Percentiles rank a stretch among this genome's conserved stretches.
Conservation (phyloP, 2,113 vertebrate species). For the Hymenochirus boettgeri region DNA sequence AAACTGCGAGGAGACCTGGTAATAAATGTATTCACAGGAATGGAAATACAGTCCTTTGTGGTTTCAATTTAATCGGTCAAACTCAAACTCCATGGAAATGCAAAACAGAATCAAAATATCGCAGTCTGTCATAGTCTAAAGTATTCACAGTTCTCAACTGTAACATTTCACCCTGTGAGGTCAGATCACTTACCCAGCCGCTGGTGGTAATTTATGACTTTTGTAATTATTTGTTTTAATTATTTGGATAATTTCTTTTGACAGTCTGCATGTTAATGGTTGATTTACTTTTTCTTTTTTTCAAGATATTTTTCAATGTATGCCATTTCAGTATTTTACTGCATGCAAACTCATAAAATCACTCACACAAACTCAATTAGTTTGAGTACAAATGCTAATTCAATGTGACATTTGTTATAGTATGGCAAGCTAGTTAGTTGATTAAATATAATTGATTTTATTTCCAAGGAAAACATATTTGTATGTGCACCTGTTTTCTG, state of each 20-base stretch:
- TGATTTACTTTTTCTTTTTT: constrained; percentile 13
- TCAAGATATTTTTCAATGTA: constrained; percentile 26
- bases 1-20: background rate
- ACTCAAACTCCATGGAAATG: constrained; percentile 5
- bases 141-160: constrained; percentile 2
- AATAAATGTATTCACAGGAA: constrained; percentile 9
- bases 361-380: constrained; percentile 35
- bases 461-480: constrained; percentile 22
- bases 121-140: constrained; percentile 5
- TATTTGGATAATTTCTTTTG: constrained; percentile 30
- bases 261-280: constrained; percentile 27
- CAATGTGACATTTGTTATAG: constrained; percentile 32
- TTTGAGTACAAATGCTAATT: constrained; percentile 36
- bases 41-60: constrained; percentile 18
- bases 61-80: constrained; percentile 37
- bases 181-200: constrained; percentile 23
- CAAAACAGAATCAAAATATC: constrained; percentile 23
- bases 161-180: constrained; percentile 1
- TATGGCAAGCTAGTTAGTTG: constrained; percentile 26
- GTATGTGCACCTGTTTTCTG: constrained; percentile 15
- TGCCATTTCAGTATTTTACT: constrained; percentile 31
- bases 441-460: constrained; percentile 38
- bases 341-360: constrained; percentile 40
- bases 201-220: constrained; percentile 27
- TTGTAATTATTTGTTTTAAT: constrained; percentile 36